phyloP scores from a whole-genome alignment of 2,888 invertebrate genomes.

The Melieria crassipennis region DNA sequence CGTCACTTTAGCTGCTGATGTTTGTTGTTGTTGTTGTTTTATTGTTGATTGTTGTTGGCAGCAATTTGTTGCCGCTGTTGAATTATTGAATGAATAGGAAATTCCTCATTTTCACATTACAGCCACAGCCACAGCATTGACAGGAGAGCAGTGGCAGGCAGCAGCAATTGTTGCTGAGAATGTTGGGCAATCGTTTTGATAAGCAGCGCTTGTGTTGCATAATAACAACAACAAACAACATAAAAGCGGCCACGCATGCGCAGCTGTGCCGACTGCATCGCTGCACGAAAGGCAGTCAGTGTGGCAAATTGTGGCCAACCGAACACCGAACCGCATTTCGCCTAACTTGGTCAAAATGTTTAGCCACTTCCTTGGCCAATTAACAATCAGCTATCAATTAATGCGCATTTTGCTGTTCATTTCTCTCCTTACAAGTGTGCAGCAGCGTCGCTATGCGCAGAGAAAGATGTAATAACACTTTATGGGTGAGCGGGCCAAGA shows the following conservation, averaged over 20 bases:
- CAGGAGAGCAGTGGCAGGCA: slow-evolving; percentile 33
- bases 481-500: no score
- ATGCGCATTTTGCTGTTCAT: no score
- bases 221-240: slow-evolving; percentile 11
- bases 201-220: slow-evolving; percentile 22
- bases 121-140: slow-evolving; percentile 6
- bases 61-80: background rate
- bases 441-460: no score
- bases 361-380: no score
- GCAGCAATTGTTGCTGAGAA: slow-evolving; percentile 5
- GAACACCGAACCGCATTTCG: no score
- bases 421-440: no score
- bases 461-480: no score
- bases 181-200: slow-evolving; percentile 16
- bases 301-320: no score
- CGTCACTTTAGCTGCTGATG: background rate
- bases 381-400: no score
- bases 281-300: no score
- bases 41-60: slow-evolving; percentile 1
- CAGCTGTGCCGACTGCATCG: no score
- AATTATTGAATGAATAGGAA: slow-evolving; percentile 39
- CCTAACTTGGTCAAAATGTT: no score
- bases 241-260: slow-evolving; percentile 4
- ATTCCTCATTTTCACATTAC: slow-evolving; percentile 50
- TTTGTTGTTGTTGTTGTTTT: slow-evolving; percentile 2